Percentiles rank a stretch among this genome's conserved stretches.
Evolutionary conservation across 2,888 invertebrate genomes (phyloP).

Genomic region (Crioceris asparagi): DNA sequence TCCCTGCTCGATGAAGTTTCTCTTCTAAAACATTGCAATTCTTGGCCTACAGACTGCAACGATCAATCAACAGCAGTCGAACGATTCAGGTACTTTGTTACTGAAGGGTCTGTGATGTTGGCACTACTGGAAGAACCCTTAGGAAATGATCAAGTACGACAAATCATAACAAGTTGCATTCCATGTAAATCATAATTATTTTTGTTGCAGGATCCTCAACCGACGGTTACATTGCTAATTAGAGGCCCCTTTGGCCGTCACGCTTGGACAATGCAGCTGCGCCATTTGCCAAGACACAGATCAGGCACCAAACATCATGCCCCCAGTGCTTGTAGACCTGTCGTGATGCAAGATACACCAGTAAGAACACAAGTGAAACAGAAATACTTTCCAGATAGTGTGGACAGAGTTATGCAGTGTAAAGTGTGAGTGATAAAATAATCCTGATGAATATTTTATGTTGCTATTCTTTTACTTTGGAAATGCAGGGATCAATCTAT

Average conservation of each 20-base stretch:
- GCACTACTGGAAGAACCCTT: slow-evolving; percentile 86
- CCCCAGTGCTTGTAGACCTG: slow-evolving; percentile 58
- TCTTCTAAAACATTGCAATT: slow-evolving; percentile 63
- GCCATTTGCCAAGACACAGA: slow-evolving; percentile 78
- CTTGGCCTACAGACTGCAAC: slow-evolving; percentile 42
- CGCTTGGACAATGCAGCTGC: slow-evolving; percentile 84
- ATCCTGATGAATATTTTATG: not conserved
- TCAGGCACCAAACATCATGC: slow-evolving; percentile 55
- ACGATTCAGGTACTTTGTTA: slow-evolving; percentile 78
- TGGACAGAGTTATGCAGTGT: slow-evolving; percentile 68
- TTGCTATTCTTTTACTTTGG: slow-evolving; percentile 2
- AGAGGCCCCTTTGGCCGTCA: slow-evolving; percentile 90
- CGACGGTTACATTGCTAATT: slow-evolving; percentile 79
- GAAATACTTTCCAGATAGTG: slow-evolving; percentile 69
- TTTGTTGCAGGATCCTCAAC: slow-evolving; percentile 70
- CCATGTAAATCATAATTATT: not conserved
- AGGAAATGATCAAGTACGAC: slow-evolving; percentile 47
- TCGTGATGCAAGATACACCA: slow-evolving; percentile 62
- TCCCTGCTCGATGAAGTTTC: slow-evolving; percentile 83
- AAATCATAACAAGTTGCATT: too few species aligned
- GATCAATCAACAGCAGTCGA: slow-evolving; percentile 51
- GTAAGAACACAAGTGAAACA: slow-evolving; percentile 59
- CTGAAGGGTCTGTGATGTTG: slow-evolving; percentile 80
- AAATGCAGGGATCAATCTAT: slow-evolving; percentile 78
- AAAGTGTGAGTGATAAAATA: slow-evolving; percentile 50